Percentiles rank a stretch among this genome's conserved stretches.
phyloP scores from a whole-genome alignment of 2,888 invertebrate genomes.

The Andrena haemorrhoa region DNA sequence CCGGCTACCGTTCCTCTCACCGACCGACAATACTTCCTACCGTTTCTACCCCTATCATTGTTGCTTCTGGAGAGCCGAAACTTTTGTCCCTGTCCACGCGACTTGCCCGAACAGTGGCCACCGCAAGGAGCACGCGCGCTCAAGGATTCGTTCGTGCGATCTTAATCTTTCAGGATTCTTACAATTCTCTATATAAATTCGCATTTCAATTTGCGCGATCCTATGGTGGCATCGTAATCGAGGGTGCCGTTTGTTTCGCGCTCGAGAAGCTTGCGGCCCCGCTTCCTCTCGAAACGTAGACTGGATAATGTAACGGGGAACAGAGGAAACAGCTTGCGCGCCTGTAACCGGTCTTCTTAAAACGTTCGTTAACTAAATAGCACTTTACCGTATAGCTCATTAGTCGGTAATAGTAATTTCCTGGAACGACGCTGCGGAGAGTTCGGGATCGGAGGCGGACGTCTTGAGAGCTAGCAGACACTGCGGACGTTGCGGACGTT shows the following conservation, averaged over 20 bases:
- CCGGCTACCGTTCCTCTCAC: slow-evolving; percentile 62
- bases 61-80: slow-evolving; percentile 58
- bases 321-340: neutral
- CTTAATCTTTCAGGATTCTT: neutral
- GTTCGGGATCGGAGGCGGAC: neutral
- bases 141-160: neutral
- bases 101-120: slow-evolving; percentile 2
- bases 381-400: slow-evolving; percentile 25
- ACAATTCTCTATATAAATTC: neutral
- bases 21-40: slow-evolving; percentile 67
- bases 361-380: slow-evolving; percentile 30
- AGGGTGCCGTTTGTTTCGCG: neutral
- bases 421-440: neutral
- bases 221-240: slow-evolving; percentile 10
- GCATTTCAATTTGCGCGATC: neutral
- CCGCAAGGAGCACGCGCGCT: neutral
- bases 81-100: slow-evolving; percentile 48
- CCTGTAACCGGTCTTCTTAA: slow-evolving; percentile 16
- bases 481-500: slow-evolving; percentile 6
- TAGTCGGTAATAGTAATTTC: slow-evolving; percentile 50
- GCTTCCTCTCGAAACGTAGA: neutral
- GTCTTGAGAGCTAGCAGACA: slow-evolving; percentile 22
- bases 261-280: neutral
- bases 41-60: slow-evolving; percentile 44
- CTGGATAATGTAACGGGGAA: slow-evolving; percentile 1